Evolutionary conservation across 2,113 vertebrate genomes (phyloP).

Genomic region (Rhipidura dahli): DNA sequence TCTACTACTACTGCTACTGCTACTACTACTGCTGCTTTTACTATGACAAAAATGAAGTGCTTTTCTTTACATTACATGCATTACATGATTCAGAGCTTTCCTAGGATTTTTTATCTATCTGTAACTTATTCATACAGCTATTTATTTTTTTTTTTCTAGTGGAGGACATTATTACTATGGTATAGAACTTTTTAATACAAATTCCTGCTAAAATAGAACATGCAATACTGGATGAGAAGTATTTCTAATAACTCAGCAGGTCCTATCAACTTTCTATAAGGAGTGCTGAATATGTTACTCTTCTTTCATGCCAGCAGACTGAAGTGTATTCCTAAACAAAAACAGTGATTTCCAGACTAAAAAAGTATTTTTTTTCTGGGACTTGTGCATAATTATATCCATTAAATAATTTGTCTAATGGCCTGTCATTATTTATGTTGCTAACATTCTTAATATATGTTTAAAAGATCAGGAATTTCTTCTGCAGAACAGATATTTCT

Average conservation of each 20-base stretch:
- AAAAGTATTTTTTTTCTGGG: not conserved
- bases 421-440: not conserved
- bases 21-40: not conserved
- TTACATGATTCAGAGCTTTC: not conserved
- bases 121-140: not conserved
- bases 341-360: not conserved
- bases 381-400: not conserved
- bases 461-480: not conserved
- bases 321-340: not conserved
- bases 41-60: not conserved
- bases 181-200: not conserved
- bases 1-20: not conserved
- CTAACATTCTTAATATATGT: not conserved
- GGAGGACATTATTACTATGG: not conserved
- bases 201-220: not conserved
- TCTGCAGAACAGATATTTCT: not conserved
- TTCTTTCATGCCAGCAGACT: not conserved
- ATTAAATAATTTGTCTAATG: not conserved
- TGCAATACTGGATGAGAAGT: not conserved
- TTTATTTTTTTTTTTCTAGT: not conserved
- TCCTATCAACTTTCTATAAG: not conserved
- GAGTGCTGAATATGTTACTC: not conserved
- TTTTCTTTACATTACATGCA: not conserved
- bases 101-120: not conserved
- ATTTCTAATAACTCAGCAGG: not conserved